Evolutionary conservation across 2,888 invertebrate species (phyloP).

Genomic region (Tricholauxania praeusta): DNA sequence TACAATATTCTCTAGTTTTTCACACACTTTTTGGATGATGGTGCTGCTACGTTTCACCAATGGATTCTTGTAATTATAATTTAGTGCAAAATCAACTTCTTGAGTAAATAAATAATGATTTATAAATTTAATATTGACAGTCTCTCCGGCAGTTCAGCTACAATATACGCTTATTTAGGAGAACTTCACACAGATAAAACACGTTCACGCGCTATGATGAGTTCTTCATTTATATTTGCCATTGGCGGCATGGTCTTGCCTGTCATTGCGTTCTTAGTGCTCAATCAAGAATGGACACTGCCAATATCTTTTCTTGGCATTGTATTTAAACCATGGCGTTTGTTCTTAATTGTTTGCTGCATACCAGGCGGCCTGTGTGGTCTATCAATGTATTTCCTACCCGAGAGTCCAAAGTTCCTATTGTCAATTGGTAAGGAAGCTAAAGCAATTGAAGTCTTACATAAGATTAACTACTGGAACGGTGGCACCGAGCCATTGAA

Average conservation of each 20-base stretch:
- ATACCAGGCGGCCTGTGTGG: constrained; percentile 59
- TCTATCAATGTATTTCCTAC: constrained; percentile 53
- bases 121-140: constrained; percentile 44
- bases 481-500: constrained; percentile 50
- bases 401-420: constrained; percentile 64
- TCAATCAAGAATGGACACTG: constrained; percentile 59
- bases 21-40: constrained; percentile 69
- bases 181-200: constrained; percentile 69
- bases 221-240: constrained; percentile 60
- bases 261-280: constrained; percentile 59
- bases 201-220: constrained; percentile 67
- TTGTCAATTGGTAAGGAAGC: constrained; percentile 54
- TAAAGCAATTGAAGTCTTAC: constrained; percentile 56
- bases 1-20: constrained; percentile 69
- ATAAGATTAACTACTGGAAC: constrained; percentile 54
- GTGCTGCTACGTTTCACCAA: constrained; percentile 69
- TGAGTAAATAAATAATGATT: no score
- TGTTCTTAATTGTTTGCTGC: constrained; percentile 60
- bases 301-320: constrained; percentile 54
- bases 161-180: constrained; percentile 70
- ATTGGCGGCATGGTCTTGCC: constrained; percentile 59
- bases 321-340: constrained; percentile 61
- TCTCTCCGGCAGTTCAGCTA: constrained; percentile 69
- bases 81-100: not conserved
- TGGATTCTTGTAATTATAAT: constrained; percentile 70